These are phyloP conservation scores for Bubo scandiacus DNA, from an alignment of 2,113 vertebrate genomes.

Conservation along the genomic window DNA sequence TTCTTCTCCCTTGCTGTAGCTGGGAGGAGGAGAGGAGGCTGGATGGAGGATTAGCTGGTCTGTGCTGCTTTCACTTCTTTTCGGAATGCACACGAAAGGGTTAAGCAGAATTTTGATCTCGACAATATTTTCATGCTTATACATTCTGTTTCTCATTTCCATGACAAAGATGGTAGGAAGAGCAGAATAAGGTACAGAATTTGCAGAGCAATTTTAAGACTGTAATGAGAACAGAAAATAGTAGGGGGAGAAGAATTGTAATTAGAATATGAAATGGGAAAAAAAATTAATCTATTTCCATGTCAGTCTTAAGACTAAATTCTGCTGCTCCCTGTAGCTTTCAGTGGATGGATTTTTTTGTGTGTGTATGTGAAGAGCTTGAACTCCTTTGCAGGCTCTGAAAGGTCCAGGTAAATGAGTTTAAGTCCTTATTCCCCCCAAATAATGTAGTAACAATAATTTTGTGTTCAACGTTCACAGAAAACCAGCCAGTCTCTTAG, in stretches of 20 bases:
- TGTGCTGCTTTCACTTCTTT: neutral
- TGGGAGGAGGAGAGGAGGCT: neutral
- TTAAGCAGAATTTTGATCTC: constrained; percentile 71
- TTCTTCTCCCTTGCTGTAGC: neutral
- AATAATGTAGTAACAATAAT: constrained; percentile 41
- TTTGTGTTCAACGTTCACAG: neutral
- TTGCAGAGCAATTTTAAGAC: constrained; percentile 80
- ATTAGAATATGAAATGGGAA: constrained; percentile 81
- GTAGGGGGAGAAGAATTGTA: constrained; percentile 75
- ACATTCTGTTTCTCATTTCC: constrained; percentile 81
- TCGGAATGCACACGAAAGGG: constrained; percentile 44
- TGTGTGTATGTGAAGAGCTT: neutral
- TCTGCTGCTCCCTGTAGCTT: constrained; percentile 62
- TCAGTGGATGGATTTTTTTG: neutral
- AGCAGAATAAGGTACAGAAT: constrained; percentile 77
- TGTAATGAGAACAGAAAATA: constrained; percentile 80
- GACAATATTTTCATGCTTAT: constrained; percentile 75
- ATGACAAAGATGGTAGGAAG: constrained; percentile 82
- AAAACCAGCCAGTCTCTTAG: neutral
- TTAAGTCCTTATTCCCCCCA: constrained; percentile 6
- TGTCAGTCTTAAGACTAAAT: constrained; percentile 71
- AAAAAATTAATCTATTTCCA: constrained; percentile 79
- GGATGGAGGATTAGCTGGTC: neutral
- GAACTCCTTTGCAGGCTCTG: constrained; percentile 31
- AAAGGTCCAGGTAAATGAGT: constrained; percentile 55